A percentile compares a stretch with the other conserved stretches of the same genome.
These are phyloP conservation scores for Andrena chrysosceles DNA, from an alignment of 2,888 invertebrate genomes.

Conservation along the genomic window DNA sequence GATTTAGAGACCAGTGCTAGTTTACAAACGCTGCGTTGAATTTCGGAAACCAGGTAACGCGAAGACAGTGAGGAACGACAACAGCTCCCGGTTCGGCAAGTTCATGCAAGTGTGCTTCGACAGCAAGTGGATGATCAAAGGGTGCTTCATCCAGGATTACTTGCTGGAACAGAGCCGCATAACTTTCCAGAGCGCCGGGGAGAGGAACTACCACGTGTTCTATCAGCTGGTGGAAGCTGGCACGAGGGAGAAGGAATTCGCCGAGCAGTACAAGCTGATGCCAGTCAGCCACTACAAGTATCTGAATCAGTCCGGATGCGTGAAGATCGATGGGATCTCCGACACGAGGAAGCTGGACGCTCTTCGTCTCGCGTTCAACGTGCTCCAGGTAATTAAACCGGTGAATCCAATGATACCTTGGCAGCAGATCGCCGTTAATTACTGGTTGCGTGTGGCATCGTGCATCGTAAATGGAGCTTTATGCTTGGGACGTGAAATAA, in stretches of 20 bases:
- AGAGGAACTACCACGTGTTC: constrained; percentile 96
- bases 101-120: constrained; percentile 98
- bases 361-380: constrained; percentile 94
- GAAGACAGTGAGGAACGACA: constrained; percentile 96
- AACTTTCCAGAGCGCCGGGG: constrained; percentile 94
- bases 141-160: constrained; percentile 96
- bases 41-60: constrained; percentile 90
- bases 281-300: constrained; percentile 93
- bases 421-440: background rate
- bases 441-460: background rate
- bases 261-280: constrained; percentile 90
- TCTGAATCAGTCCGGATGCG: constrained; percentile 92
- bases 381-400: constrained; percentile 87
- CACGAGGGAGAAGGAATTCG: constrained; percentile 91
- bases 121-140: constrained; percentile 94
- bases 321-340: constrained; percentile 88
- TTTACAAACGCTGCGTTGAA: background rate
- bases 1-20: background rate
- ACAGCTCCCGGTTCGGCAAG: constrained; percentile 97
- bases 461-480: background rate
- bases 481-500: background rate
- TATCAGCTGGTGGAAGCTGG: constrained; percentile 96
- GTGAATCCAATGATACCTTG: background rate
- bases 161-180: constrained; percentile 95
- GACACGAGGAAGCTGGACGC: constrained; percentile 92